phyloP scores from a whole-genome alignment of 92 coral and sea anemone genomes.

The Porites rus region DNA sequence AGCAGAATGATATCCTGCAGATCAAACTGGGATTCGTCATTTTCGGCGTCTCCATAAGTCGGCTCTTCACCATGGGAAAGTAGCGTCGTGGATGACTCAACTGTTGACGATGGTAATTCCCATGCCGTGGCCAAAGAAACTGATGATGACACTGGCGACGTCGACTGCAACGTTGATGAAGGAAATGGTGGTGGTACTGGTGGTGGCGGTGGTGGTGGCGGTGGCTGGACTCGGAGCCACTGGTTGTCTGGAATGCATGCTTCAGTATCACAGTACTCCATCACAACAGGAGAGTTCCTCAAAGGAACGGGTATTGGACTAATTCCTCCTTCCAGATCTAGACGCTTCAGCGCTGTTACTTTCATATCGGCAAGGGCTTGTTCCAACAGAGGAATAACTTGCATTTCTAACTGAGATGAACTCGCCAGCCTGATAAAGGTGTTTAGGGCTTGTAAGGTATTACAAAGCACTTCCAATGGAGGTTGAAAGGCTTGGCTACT shows the following conservation, averaged over 20 bases:
- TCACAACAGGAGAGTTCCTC: constrained; percentile 10
- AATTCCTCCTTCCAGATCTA: not conserved
- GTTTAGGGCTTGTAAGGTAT: constrained; percentile 14
- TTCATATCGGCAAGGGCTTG: constrained; percentile 41
- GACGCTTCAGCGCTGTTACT: constrained; percentile 22
- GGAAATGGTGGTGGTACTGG: not conserved
- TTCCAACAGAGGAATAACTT: constrained; percentile 28
- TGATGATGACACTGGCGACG: constrained; percentile 14
- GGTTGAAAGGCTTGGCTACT: constrained; percentile 1
- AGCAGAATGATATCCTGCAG: constrained; percentile 26
- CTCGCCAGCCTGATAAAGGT: constrained; percentile 7
- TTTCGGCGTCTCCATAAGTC: not conserved
- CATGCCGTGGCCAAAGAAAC: not conserved
- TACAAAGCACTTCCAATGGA: constrained; percentile 34
- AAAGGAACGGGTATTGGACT: constrained; percentile 7
- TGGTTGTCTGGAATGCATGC: not conserved
- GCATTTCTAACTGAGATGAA: constrained; percentile 21
- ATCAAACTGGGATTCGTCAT: not conserved
- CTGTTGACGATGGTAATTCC: not conserved
- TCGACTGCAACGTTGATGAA: not conserved
- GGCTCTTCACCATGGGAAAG: not conserved
- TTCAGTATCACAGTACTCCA: constrained; percentile 28
- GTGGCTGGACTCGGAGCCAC: not conserved
- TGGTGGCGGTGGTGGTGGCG: not conserved
- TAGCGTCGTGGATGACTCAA: not conserved